These are phyloP conservation scores for Lathronympha strigana DNA, from an alignment of 2,888 invertebrate species.

Conservation along the genomic window DNA sequence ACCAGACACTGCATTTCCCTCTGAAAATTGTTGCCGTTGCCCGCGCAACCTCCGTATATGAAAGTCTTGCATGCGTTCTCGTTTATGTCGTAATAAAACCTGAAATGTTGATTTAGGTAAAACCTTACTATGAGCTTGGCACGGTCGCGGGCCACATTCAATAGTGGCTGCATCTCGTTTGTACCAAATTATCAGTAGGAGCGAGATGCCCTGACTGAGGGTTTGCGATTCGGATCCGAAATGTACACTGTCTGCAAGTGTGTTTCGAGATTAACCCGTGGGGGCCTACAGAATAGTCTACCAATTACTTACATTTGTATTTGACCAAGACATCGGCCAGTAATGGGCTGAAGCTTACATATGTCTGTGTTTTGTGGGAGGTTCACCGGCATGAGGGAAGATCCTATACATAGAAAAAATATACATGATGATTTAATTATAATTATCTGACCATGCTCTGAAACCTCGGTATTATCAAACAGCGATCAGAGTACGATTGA, in stretches of 20 bases:
- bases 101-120: slow-evolving; percentile 40
- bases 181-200: too few relatives aligned
- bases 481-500: too few relatives aligned
- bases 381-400: slow-evolving; percentile 49
- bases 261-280: too few relatives aligned
- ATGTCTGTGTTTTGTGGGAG: slow-evolving; percentile 39
- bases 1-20: slow-evolving; percentile 47
- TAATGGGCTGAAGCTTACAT: slow-evolving; percentile 61
- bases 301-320: slow-evolving; percentile 52
- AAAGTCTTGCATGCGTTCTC: slow-evolving; percentile 55
- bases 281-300: neutral
- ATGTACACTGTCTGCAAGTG: too few relatives aligned
- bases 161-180: too few relatives aligned
- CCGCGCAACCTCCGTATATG: slow-evolving; percentile 68
- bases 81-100: slow-evolving; percentile 64
- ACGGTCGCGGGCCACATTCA: too few relatives aligned
- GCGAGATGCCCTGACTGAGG: too few relatives aligned
- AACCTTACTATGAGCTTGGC: too few relatives aligned
- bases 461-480: too few relatives aligned
- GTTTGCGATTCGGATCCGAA: too few relatives aligned
- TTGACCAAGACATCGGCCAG: slow-evolving; percentile 60
- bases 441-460: too few relatives aligned
- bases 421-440: neutral
- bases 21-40: slow-evolving; percentile 63
- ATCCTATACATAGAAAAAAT: slow-evolving; percentile 48